phyloP scores from a whole-genome alignment of 2,113 vertebrate species.

The Cyanoderma ruficeps region DNA sequence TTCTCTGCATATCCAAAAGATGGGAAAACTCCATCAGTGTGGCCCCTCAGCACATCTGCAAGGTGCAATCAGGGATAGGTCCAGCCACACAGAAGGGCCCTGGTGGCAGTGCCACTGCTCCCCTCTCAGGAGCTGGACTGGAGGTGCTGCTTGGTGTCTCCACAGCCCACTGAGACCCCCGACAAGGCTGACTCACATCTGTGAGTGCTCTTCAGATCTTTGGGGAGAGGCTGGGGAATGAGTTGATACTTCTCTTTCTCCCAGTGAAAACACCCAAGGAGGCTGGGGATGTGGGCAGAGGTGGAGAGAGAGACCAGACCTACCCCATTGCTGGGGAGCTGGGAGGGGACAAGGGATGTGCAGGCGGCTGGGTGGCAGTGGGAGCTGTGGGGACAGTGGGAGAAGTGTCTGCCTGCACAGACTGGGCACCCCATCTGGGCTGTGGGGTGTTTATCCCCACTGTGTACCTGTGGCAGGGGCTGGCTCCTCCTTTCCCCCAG shows the following conservation, averaged over 20 bases:
- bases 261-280: neutral
- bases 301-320: neutral
- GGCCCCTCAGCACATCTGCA: neutral
- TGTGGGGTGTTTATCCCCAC: neutral
- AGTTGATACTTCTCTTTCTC: neutral
- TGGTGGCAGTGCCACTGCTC: neutral
- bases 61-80: neutral
- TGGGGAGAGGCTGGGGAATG: rapidly evolving
- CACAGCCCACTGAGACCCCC: neutral
- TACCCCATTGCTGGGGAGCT: neutral
- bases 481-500: neutral
- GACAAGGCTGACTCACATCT: neutral
- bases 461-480: rapidly evolving
- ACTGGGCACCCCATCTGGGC: rapidly evolving
- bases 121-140: neutral
- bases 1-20: rapidly evolving
- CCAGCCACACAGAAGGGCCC: neutral
- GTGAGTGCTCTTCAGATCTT: neutral
- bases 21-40: rapidly evolving
- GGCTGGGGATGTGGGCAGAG: neutral
- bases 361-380: neutral
- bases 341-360: rapidly evolving
- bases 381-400: rapidly evolving
- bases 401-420: rapidly evolving
- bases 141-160: rapidly evolving